These are phyloP conservation scores for Zelostemma sp. DNA, from an alignment of 1,140 invertebrate species.

Conservation along the genomic window DNA sequence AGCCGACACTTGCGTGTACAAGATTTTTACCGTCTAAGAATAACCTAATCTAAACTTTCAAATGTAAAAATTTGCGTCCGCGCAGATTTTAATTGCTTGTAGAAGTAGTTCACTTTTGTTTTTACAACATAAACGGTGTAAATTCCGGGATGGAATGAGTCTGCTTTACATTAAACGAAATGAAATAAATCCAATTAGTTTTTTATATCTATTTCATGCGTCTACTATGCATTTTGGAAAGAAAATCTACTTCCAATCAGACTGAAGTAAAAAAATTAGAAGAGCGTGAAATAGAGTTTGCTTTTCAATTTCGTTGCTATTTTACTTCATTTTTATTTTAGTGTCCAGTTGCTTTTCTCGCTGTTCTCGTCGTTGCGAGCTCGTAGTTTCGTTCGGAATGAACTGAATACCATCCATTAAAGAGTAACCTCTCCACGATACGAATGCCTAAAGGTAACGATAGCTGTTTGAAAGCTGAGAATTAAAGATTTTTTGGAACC, in stretches of 20 bases:
- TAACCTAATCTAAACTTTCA: background rate
- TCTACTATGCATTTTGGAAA: conserved; percentile 1
- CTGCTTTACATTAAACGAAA: background rate
- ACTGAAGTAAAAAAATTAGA: conserved; percentile 13
- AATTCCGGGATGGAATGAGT: background rate
- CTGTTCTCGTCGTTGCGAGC: conserved; percentile 27
- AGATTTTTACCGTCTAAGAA: conserved; percentile 11
- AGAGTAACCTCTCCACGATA: conserved; percentile 46
- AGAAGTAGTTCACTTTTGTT: background rate
- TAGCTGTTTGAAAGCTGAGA: conserved; percentile 55
- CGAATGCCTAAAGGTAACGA: conserved; percentile 46
- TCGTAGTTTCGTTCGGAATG: conserved; percentile 59
- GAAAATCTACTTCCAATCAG: conserved; percentile 4
- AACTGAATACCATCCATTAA: conserved; percentile 66
- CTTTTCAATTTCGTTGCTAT: conserved; percentile 36
- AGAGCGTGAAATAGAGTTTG: conserved; percentile 26
- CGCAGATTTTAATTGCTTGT: background rate
- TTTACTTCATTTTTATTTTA: conserved; percentile 27
- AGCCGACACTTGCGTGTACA: conserved; percentile 28
- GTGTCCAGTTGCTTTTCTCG: conserved; percentile 1
- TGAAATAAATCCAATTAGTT: background rate
- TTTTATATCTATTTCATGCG: background rate
- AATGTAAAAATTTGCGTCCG: background rate
- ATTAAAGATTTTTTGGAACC: conserved; percentile 63
- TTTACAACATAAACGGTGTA: background rate